Evolutionary conservation across 1,140 invertebrate genomes (phyloP).

Genomic region (Anthonomus grandis): DNA sequence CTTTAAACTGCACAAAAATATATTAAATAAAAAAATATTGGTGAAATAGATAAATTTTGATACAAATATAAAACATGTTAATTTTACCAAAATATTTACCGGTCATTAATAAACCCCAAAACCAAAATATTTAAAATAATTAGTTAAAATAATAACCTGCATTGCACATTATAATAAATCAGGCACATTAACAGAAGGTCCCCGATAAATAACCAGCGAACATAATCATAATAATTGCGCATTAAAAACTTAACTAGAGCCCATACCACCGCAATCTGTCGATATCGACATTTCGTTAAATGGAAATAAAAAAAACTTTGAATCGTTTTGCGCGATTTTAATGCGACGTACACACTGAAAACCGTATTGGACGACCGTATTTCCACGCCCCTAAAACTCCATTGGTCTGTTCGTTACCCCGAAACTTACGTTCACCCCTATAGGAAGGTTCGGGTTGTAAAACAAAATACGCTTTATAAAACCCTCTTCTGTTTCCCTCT

Average conservation of each 20-base stretch:
- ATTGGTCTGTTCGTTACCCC: conserved; percentile 47
- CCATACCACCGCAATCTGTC: conserved; percentile 30
- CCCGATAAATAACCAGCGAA: conserved; percentile 8
- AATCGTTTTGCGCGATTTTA: conserved; percentile 29
- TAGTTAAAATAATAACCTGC: not conserved
- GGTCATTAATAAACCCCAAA: not conserved
- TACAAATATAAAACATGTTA: too few relatives aligned
- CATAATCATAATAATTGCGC: conserved; percentile 11
- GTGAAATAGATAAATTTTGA: too few relatives aligned
- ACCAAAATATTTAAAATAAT: not conserved
- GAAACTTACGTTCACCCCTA: conserved; percentile 47
- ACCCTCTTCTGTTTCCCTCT: conserved; percentile 24
- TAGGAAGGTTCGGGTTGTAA: conserved; percentile 43
- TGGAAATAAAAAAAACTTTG: not conserved
- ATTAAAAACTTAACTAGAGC: conserved; percentile 23
- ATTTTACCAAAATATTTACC: too few relatives aligned
- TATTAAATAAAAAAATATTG: too few relatives aligned
- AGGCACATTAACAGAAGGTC: conserved; percentile 15
- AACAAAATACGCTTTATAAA: conserved; percentile 42
- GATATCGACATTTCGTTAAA: conserved; percentile 19
- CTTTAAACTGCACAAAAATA: too few relatives aligned
- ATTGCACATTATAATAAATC: conserved; percentile 4
- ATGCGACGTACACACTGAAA: conserved; percentile 45
- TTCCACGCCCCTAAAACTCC: conserved; percentile 42
- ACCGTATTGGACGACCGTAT: conserved; percentile 51